Evolutionary conservation across 2,797 vertebrate species (phyloP).

Genomic region (Dromococcyx pavoninus): DNA sequence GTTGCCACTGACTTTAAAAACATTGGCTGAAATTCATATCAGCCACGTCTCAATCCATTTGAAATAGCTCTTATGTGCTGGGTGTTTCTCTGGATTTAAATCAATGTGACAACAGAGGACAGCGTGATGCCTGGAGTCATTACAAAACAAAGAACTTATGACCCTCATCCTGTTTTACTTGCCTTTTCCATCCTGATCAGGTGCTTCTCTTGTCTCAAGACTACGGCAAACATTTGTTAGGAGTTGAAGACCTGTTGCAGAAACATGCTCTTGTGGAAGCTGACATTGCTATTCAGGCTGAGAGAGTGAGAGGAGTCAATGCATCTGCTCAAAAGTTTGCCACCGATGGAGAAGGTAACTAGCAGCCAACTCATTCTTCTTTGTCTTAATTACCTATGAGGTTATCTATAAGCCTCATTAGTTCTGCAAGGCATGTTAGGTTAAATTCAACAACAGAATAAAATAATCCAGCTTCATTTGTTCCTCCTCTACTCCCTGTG

Average conservation of each 20-base stretch:
- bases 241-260: conserved; percentile 95
- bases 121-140: neutral
- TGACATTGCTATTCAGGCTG: conserved; percentile 92
- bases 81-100: neutral
- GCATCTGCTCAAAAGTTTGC: conserved; percentile 93
- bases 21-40: neutral
- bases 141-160: neutral
- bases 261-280: conserved; percentile 96
- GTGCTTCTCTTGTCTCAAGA: conserved; percentile 96
- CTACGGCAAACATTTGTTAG: conserved; percentile 95
- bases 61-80: neutral
- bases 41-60: neutral
- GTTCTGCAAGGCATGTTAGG: neutral
- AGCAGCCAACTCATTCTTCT: neutral
- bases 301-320: conserved; percentile 91
- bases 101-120: neutral
- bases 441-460: neutral
- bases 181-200: conserved; percentile 69
- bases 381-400: neutral
- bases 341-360: conserved; percentile 86
- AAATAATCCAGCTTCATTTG: neutral
- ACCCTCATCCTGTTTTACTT: neutral
- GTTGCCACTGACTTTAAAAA: neutral
- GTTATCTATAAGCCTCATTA: neutral
- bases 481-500: neutral